These are phyloP conservation scores for Campylomormyrus numenius DNA, from an alignment of 2,113 vertebrate genomes.

Conservation along the genomic window DNA sequence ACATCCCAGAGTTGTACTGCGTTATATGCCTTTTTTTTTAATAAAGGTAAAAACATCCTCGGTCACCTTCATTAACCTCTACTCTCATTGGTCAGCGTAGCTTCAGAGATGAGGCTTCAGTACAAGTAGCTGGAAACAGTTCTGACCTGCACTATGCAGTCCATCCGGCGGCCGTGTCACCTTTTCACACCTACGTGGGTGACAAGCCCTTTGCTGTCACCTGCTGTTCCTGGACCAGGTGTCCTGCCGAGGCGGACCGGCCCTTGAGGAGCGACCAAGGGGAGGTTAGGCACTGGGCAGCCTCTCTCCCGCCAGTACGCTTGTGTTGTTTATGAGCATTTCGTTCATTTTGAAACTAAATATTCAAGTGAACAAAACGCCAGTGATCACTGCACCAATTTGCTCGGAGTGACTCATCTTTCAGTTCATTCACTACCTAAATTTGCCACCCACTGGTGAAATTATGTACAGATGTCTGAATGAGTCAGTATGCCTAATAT, in stretches of 20 bases:
- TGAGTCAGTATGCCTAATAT: neutral
- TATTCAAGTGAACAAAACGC: neutral
- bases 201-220: constrained; percentile 40
- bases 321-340: neutral
- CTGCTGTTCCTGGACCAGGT: constrained; percentile 37
- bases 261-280: neutral
- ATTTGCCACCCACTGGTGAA: neutral
- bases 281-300: neutral
- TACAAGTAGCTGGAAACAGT: constrained; percentile 20
- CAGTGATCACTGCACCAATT: neutral
- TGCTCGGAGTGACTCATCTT: neutral
- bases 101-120: neutral
- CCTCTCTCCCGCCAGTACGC: neutral
- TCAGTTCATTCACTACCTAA: neutral
- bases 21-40: neutral
- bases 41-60: neutral
- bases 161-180: constrained; percentile 37
- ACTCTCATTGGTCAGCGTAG: neutral
- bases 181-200: constrained; percentile 36
- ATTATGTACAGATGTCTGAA: neutral
- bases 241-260: neutral
- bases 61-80: neutral
- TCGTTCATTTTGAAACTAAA: neutral
- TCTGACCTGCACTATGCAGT: constrained; percentile 21
- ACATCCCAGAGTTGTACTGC: neutral